These are phyloP conservation scores for Leucoraja erinaceus DNA, from an alignment of 2,113 vertebrate species.

Conservation along the genomic window DNA sequence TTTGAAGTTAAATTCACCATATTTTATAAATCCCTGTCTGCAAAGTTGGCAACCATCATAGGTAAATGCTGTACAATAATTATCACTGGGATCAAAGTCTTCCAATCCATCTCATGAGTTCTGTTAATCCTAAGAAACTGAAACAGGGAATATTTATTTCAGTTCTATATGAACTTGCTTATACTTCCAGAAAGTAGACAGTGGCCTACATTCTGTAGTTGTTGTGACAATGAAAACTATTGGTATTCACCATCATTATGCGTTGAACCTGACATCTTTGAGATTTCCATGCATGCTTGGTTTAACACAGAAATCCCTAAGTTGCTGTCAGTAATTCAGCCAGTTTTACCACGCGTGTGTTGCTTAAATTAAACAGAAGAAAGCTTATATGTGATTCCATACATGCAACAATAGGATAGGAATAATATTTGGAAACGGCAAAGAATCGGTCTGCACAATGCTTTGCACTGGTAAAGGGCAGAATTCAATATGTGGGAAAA, in stretches of 20 bases:
- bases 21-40: background rate
- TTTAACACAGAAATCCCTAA: too few relatives aligned
- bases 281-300: too few relatives aligned
- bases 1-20: slow-evolving; percentile 15
- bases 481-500: background rate
- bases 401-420: background rate
- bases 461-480: background rate
- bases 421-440: background rate
- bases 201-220: background rate
- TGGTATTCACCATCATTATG: too few relatives aligned
- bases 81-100: background rate
- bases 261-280: too few relatives aligned
- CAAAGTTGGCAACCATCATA: background rate
- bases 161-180: background rate
- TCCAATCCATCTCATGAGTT: background rate
- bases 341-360: background rate
- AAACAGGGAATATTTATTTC: background rate
- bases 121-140: background rate
- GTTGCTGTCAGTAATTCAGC: too few relatives aligned
- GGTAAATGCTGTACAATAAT: background rate
- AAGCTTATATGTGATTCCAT: background rate
- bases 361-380: background rate
- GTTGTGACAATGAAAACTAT: too few relatives aligned
- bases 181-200: background rate
- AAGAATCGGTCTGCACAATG: background rate